Evolutionary conservation across 1,140 invertebrate species (phyloP).

Genomic region (Potamilus streckersoni): DNA sequence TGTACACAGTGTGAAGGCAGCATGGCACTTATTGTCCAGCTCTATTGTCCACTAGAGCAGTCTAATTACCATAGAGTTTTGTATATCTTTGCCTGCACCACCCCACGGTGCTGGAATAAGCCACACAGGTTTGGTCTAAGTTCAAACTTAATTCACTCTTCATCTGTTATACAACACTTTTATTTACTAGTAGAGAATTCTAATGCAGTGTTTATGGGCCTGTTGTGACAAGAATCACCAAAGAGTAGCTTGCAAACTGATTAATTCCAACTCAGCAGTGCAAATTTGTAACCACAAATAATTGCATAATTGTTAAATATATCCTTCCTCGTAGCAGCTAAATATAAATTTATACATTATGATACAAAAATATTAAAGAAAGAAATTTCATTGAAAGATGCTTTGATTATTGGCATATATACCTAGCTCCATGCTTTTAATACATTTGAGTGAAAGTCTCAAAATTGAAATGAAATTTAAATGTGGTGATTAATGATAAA

Average conservation of each 20-base stretch:
- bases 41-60: slow-evolving; percentile 37
- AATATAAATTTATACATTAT: too few species aligned
- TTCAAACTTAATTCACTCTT: too few species aligned
- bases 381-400: too few species aligned
- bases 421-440: too few species aligned
- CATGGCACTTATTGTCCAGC: slow-evolving; percentile 35
- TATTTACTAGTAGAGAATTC: not conserved
- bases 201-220: not conserved
- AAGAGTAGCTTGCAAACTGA: too few species aligned
- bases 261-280: not conserved
- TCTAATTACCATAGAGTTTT: slow-evolving; percentile 39
- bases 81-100: slow-evolving; percentile 39
- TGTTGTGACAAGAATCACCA: not conserved
- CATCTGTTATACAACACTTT: not conserved
- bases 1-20: slow-evolving; percentile 27
- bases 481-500: too few species aligned
- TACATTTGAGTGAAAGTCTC: too few species aligned
- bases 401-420: too few species aligned
- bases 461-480: too few species aligned
- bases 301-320: not conserved
- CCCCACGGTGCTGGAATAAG: slow-evolving; percentile 28
- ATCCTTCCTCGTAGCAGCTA: too few species aligned
- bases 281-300: not conserved
- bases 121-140: slow-evolving; percentile 17
- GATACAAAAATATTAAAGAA: too few species aligned